Conservation (phyloP, 2,888 invertebrate genomes). For the Pterobdella sp. region DNA sequence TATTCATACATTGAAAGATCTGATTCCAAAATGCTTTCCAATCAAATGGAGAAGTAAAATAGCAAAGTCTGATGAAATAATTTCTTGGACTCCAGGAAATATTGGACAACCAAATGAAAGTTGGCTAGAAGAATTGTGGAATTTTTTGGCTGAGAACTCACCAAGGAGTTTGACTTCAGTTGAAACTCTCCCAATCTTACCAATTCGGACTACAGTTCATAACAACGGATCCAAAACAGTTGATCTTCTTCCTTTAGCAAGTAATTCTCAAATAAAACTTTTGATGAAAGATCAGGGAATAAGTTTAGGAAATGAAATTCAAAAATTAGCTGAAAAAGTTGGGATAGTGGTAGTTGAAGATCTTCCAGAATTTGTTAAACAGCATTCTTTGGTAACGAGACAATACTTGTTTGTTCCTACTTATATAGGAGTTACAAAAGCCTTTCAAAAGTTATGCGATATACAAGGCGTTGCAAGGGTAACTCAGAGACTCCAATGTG, state of each 20-base stretch:
- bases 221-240: constrained; percentile 13
- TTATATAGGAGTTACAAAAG: constrained; percentile 35
- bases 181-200: constrained; percentile 37
- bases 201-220: constrained; percentile 16
- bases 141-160: constrained; percentile 33
- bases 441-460: constrained; percentile 25
- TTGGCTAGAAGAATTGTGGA: constrained; percentile 37
- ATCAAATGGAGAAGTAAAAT: constrained; percentile 30
- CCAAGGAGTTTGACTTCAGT: constrained; percentile 33
- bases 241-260: constrained; percentile 32
- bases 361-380: constrained; percentile 34
- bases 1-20: constrained; percentile 22
- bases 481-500: neutral
- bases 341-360: constrained; percentile 35
- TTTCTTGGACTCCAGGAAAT: constrained; percentile 33
- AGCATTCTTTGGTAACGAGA: constrained; percentile 33
- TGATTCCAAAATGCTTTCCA: constrained; percentile 35
- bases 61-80: constrained; percentile 14
- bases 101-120: constrained; percentile 33
- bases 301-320: constrained; percentile 30
- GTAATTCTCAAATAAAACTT: constrained; percentile 25
- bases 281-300: constrained; percentile 33
- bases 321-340: constrained; percentile 33
- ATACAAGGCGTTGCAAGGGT: neutral
- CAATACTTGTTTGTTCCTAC: constrained; percentile 36